These are phyloP conservation scores for Nemotelus pantherinus DNA, from an alignment of 2,888 invertebrate species.

Conservation along the genomic window DNA sequence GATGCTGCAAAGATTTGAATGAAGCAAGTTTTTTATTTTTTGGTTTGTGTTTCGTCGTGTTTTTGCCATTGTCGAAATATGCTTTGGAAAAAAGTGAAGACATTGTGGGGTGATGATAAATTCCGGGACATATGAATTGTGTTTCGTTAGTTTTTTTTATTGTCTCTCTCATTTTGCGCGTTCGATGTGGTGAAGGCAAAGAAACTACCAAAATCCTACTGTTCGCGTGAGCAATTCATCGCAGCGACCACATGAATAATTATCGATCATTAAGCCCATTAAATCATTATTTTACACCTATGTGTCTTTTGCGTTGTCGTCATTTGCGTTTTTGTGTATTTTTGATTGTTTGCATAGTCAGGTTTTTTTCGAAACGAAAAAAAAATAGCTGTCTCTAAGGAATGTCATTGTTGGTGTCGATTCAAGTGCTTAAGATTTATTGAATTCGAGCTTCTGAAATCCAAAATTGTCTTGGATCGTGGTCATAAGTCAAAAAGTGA, in stretches of 20 bases:
- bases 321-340: background rate
- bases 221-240: constrained; percentile 31
- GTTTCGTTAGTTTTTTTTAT: constrained; percentile 1
- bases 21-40: background rate
- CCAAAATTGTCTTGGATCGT: background rate
- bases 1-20: constrained; percentile 11
- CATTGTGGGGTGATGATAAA: constrained; percentile 9
- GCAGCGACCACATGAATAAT: constrained; percentile 32
- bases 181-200: constrained; percentile 4
- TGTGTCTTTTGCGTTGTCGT: constrained; percentile 37
- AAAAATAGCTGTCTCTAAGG: background rate
- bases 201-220: constrained; percentile 26
- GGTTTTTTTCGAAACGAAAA: constrained; percentile 18
- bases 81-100: background rate
- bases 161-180: background rate
- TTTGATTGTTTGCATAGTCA: background rate
- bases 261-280: constrained; percentile 40
- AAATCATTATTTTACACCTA: constrained; percentile 44
- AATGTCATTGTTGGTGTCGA: background rate
- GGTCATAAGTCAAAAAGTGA: constrained; percentile 25
- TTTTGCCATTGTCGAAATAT: background rate
- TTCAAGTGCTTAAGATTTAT: constrained; percentile 15
- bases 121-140: constrained; percentile 31
- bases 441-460: constrained; percentile 7
- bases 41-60: background rate